These are phyloP conservation scores for Brachyhypopomus gauderio DNA, from an alignment of 2,113 vertebrate genomes.

Conservation along the genomic window DNA sequence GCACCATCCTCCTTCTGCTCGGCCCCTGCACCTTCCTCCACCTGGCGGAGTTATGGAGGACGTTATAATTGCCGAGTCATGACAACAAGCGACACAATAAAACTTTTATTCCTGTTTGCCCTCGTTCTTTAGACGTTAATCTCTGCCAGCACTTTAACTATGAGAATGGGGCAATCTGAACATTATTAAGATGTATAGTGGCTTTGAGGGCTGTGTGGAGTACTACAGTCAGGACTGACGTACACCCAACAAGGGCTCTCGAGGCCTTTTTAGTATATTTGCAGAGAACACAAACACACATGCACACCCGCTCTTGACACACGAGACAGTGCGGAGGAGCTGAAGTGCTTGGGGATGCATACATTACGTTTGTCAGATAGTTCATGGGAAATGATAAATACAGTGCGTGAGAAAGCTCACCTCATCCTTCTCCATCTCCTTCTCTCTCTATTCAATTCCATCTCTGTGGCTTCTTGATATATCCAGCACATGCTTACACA, in stretches of 20 bases:
- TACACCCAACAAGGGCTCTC: constrained; percentile 12
- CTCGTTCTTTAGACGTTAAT: neutral
- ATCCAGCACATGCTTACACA: neutral
- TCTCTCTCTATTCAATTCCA: neutral
- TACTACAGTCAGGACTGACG: neutral
- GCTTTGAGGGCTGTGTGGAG: neutral
- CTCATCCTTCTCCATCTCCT: neutral
- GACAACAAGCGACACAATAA: no score
- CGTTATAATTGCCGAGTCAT: neutral
- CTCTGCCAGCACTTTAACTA: neutral
- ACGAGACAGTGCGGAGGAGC: neutral
- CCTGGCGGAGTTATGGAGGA: neutral
- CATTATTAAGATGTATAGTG: constrained; percentile 13
- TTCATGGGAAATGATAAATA: constrained; percentile 22
- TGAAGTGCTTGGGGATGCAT: constrained; percentile 31
- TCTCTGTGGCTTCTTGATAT: neutral
- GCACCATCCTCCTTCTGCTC: neutral
- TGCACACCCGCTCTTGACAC: neutral
- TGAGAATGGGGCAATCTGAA: neutral
- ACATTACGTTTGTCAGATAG: constrained; percentile 9
- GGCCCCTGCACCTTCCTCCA: neutral
- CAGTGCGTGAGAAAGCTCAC: neutral
- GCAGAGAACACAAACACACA: constrained; percentile 28
- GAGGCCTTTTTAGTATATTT: constrained; percentile 27
- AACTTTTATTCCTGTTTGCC: no score